Percentiles rank a stretch among this genome's conserved stretches.
These are phyloP conservation scores for Meloidogyne chitwoodi DNA, from an alignment of 1,140 invertebrate genomes.

Conservation along the genomic window DNA sequence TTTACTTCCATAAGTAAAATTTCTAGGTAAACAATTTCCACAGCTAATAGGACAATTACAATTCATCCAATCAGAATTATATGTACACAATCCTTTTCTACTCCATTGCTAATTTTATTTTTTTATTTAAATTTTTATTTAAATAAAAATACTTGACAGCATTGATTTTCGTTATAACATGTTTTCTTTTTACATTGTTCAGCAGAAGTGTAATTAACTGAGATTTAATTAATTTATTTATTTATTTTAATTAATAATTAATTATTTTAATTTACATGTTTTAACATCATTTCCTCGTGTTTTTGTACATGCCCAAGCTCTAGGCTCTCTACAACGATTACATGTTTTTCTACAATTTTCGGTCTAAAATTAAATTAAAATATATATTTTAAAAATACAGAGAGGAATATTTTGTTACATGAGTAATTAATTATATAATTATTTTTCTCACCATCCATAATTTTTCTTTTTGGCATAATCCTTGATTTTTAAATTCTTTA, in stretches of 20 bases:
- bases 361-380: not conserved
- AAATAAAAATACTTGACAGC: slow-evolving; percentile 11
- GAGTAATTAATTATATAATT: too few relatives aligned
- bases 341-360: not conserved
- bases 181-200: slow-evolving; percentile 30
- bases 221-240: too few relatives aligned
- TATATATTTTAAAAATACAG: too few relatives aligned
- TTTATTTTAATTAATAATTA: too few relatives aligned
- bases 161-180: slow-evolving; percentile 49
- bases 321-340: not conserved
- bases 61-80: slow-evolving; percentile 41
- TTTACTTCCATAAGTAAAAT: slow-evolving; percentile 41
- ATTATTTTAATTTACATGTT: too few relatives aligned
- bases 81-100: slow-evolving; percentile 29
- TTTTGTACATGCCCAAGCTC: slow-evolving; percentile 7
- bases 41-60: slow-evolving; percentile 47
- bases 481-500: slow-evolving; percentile 16
- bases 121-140: not conserved
- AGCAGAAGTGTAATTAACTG: not conserved
- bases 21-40: slow-evolving; percentile 39
- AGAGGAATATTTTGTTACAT: too few relatives aligned
- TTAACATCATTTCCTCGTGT: not conserved
- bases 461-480: slow-evolving; percentile 14
- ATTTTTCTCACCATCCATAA: not conserved
- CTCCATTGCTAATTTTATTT: slow-evolving; percentile 28